A percentile compares a stretch with the other conserved stretches of the same genome.
These are phyloP conservation scores for Squalus acanthias DNA, from an alignment of 2,797 vertebrate genomes.

Conservation along the genomic window DNA sequence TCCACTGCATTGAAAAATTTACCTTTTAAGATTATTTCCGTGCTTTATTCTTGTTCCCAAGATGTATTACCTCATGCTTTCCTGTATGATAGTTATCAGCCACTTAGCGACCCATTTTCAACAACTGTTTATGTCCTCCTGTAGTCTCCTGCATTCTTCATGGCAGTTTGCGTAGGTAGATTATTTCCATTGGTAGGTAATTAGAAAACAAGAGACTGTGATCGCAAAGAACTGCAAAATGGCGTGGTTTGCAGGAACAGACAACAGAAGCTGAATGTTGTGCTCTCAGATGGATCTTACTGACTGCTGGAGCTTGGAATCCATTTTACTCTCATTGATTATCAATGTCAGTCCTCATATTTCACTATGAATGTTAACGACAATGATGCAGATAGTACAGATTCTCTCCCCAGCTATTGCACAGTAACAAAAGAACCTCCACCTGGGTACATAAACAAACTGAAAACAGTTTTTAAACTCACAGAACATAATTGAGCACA, in stretches of 20 bases:
- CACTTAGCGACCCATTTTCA: background rate
- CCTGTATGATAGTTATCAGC: background rate
- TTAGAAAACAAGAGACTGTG: background rate
- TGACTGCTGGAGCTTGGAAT: background rate
- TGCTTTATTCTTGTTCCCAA: background rate
- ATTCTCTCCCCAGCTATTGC: background rate
- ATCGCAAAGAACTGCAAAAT: background rate
- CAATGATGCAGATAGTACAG: background rate
- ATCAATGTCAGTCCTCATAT: background rate
- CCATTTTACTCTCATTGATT: background rate
- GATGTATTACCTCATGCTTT: background rate
- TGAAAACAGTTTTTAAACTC: background rate
- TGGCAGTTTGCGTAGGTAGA: background rate
- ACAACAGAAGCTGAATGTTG: background rate
- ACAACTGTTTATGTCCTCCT: background rate
- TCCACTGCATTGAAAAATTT: background rate
- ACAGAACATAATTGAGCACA: background rate
- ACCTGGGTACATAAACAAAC: background rate
- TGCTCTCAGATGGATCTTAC: background rate
- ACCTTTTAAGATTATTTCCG: background rate
- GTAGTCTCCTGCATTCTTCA: background rate
- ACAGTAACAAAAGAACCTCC: background rate
- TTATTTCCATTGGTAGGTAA: background rate
- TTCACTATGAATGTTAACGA: background rate
- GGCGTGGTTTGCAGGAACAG: background rate